Evolutionary conservation across 2,113 vertebrate species (phyloP).

Genomic region (Lanius ludovicianus): DNA sequence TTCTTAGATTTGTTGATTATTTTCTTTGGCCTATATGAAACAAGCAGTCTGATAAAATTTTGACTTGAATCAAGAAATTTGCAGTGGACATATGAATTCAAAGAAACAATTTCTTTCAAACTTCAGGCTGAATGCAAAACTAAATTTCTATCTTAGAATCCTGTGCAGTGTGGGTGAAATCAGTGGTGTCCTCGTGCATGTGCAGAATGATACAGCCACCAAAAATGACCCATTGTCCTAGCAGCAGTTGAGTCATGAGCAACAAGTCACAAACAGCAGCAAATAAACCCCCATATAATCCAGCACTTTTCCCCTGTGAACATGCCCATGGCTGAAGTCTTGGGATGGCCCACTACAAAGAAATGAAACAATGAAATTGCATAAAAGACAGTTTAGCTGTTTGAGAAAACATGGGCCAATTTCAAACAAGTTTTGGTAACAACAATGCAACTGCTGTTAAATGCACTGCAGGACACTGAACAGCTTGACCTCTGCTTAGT

Average conservation of each 20-base stretch:
- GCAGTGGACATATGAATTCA: not conserved
- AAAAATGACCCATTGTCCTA: not conserved
- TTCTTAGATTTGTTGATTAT: not conserved
- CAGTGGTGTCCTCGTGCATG: accelerated
- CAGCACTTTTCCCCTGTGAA: not conserved
- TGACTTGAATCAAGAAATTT: not conserved
- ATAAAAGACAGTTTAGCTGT: not conserved
- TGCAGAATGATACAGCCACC: not conserved
- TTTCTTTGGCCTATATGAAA: not conserved
- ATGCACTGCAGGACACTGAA: not conserved
- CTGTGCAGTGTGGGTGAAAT: not conserved
- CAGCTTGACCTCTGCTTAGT: not conserved
- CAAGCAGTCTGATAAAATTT: not conserved
- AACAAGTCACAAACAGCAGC: not conserved
- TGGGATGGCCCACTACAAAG: not conserved
- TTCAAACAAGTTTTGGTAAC: not conserved
- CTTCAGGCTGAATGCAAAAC: not conserved
- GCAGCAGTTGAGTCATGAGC: not conserved
- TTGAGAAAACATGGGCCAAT: not conserved
- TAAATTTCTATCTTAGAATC: not conserved
- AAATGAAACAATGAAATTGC: not conserved
- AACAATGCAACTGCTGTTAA: not conserved
- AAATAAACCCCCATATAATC: not conserved
- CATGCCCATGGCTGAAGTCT: not conserved
- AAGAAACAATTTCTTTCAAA: not conserved